A percentile compares a stretch with the other conserved stretches of the same genome.
Conservation (phyloP, 2,113 vertebrate genomes). For the Illadopsis cleaveri region DNA sequence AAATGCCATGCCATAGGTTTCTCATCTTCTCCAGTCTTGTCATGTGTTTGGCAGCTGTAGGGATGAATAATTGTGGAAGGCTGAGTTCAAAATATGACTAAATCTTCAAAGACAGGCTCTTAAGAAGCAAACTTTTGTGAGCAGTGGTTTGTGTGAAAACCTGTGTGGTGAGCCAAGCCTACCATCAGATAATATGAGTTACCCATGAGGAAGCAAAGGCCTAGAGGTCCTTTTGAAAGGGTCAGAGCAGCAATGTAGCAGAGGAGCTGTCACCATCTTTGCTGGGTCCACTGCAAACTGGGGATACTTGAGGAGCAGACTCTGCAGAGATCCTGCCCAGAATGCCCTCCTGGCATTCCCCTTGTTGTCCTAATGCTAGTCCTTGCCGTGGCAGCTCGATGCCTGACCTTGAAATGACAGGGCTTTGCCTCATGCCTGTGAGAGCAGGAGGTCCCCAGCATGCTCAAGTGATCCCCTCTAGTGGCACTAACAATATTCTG, state of each 20-base stretch:
- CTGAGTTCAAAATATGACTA: background rate
- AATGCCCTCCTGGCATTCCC: background rate
- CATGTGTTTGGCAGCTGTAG: background rate
- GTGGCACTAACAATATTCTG: background rate
- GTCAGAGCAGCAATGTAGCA: background rate
- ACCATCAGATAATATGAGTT: fast-evolving
- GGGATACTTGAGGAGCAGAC: background rate
- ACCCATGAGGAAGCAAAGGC: background rate
- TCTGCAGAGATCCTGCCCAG: background rate
- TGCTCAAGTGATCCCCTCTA: background rate
- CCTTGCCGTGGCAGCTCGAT: background rate
- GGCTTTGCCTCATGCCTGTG: background rate
- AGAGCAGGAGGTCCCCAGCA: background rate
- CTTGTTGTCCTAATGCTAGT: background rate
- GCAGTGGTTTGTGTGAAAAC: background rate
- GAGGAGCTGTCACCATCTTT: background rate
- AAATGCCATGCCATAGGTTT: background rate
- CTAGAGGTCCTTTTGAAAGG: background rate
- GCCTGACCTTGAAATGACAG: background rate
- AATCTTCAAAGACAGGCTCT: background rate
- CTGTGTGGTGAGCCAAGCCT: background rate
- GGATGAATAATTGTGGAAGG: background rate
- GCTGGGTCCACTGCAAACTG: background rate
- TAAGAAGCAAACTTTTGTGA: background rate
- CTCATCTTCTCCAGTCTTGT: background rate